Base-by-base conservation (phyloP, 2,797 vertebrate genomes). In the Paedocypris micromegethes region DNA sequence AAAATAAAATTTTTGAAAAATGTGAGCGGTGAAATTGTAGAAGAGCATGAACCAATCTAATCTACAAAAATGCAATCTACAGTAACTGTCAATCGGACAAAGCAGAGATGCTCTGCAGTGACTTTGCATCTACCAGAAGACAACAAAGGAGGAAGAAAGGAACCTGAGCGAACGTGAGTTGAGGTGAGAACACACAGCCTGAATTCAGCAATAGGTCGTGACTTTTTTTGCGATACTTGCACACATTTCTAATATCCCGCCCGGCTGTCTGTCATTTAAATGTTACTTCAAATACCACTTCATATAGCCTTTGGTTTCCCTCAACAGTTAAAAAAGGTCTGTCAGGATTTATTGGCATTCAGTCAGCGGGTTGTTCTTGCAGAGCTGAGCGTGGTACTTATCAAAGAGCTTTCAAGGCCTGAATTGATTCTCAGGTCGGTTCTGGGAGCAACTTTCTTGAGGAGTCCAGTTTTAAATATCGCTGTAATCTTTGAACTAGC, bases 301-400 rank as follows among this genome's bases (percentile, higher is more conserved):
- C 8, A 50, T 63, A 49, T 56, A 6, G 0, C 46, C 23, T 62
- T 44, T 63, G 63, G 63, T 62, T 23, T 23, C 23, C 52, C 58
- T 49, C 7, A 6, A 47, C 6, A 43, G 67, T 55, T 62, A 45
- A 61, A 56, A 69, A 58, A 51, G 41, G 52, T 50, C 45, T 63
- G 39, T 62, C 68, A 56, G 41, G 60, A 43, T 9, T 50, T 57
- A 69, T 70, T 63, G 68, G 63, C 68, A 56, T 69, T 69, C 58
- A 69, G 67, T 48, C 58, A 69, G 51, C 5, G 0, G 5, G 38
- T 48, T 69, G 67, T 49, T 62, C 58, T 70, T 63, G 62, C 9
- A 56, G 39, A 69, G 44, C 9, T 39, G 9, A 42, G 58, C 48
- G 44, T 38, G 37, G 58, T 54, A 23, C 56, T 59, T 60, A 61